Base-by-base conservation (phyloP, 2,113 vertebrate species). In the Ginglymostoma cirratum region DNA sequence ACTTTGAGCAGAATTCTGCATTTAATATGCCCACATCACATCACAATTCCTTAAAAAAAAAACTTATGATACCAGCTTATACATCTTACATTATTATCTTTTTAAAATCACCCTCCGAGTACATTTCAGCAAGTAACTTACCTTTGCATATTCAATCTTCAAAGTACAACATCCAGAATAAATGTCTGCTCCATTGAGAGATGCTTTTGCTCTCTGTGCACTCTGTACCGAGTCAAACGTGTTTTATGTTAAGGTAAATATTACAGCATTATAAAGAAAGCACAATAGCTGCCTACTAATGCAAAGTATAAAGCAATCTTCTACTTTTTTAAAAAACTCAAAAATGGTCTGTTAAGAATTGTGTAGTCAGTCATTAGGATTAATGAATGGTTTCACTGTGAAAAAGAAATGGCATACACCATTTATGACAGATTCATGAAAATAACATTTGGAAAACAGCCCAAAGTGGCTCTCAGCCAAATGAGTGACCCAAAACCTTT, bases 61-160 rank as follows among this genome's bases (percentile, higher is more conserved):
- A 27, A 15, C 12, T 89, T 55, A 48, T 55, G 48, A 45, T 34
- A 42, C 21, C 80, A 83, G 38, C 80, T 1, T 17, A 45, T 1
- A 67, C 89, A 93, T 34, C 61, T 61, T 83, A 19, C n/a, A 66
- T n/a, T 10, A n/a, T 38, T 38, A 61, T 19, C 38, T 15, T 45
- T 6, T 24, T 48, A 48, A 45, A 48, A 66, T 10, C 70, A 55
- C 34, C 78, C 65, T 34, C 34, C 2, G 1, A 85, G 55, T 27
- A 61, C 12, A 0, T 38, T 52, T 72, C 48, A 5, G 5, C 45
- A 87, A 10, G 27, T 12, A 83, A 94, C 97, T 96, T 96, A 99
- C 99, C 98, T 99, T 99, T 14, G 99, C 99, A 69, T 99, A 99
- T 96, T 99, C 99, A 0, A 99, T 99, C 97, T 99, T 99, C 93